These are phyloP conservation scores for Zygaena filipendulae DNA, from an alignment of 2,888 invertebrate species.

Conservation along the genomic window DNA sequence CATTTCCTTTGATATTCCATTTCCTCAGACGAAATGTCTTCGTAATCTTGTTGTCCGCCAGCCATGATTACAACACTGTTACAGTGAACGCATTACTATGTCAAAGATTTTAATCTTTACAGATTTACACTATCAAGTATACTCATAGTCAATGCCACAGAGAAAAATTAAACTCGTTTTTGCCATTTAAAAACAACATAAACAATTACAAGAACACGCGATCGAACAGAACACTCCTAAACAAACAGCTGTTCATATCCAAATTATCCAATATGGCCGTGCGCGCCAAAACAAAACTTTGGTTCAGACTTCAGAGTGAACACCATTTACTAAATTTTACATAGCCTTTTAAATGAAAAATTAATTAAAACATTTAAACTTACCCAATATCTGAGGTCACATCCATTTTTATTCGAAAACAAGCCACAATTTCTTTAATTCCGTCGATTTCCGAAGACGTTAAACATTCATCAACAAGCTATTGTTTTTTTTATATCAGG, in stretches of 20 bases:
- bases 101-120: no score
- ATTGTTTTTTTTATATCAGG: no score
- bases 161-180: no score
- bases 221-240: constrained; percentile 29
- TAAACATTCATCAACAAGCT: no score
- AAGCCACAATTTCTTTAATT: no score
- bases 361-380: constrained; percentile 17
- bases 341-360: constrained; percentile 3
- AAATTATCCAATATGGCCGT: constrained; percentile 59
- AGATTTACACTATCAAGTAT: no score
- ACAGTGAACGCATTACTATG: no score
- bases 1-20: constrained; percentile 63
- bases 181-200: not conserved
- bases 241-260: constrained; percentile 59
- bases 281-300: constrained; percentile 58
- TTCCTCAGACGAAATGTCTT: constrained; percentile 39
- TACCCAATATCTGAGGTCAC: constrained; percentile 37
- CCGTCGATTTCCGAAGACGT: no score
- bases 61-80: constrained; percentile 55
- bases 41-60: constrained; percentile 44
- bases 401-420: constrained; percentile 1
- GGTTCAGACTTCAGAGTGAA: no score
- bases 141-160: no score
- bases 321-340: no score
- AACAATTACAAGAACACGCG: constrained; percentile 25